phyloP scores from a whole-genome alignment of 2,888 invertebrate species.

The Erynnis tages region DNA sequence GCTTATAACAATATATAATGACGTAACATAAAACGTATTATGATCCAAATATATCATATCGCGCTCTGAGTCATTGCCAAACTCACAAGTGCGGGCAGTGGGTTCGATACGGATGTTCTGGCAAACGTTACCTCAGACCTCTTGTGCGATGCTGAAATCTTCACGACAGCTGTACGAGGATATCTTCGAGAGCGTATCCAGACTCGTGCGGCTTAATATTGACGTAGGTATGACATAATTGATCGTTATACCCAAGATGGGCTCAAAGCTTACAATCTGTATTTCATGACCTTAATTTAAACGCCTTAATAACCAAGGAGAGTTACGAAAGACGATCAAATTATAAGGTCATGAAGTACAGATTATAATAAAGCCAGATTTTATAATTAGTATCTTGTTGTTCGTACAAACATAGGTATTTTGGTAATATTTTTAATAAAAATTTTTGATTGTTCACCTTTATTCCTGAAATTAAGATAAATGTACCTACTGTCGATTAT shows the following conservation, averaged over 20 bases:
- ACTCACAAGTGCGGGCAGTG: conserved; percentile 21
- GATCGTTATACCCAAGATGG: background rate
- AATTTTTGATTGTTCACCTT: no score
- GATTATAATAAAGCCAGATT: no score
- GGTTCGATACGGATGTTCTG: conserved; percentile 13
- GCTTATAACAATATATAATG: conserved; percentile 3
- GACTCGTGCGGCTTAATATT: conserved; percentile 18
- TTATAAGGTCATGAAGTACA: conserved; percentile 1
- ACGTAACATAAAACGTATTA: conserved; percentile 16
- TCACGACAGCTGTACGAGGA: conserved; percentile 20
- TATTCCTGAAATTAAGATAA: no score
- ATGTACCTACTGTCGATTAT: no score
- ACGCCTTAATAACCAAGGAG: conserved; percentile 1
- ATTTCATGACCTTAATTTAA: no score
- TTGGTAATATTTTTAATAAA: no score
- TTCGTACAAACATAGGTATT: no score
- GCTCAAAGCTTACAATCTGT: no score
- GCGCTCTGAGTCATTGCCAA: conserved; percentile 23
- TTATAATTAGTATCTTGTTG: no score
- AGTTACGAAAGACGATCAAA: background rate
- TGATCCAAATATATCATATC: conserved; percentile 25
- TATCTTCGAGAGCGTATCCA: conserved; percentile 18
- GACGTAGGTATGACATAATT: conserved; percentile 22
- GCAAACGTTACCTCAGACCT: conserved; percentile 18
- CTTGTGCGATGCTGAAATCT: conserved; percentile 22